Evolutionary conservation across 2,888 invertebrate species (phyloP), one percentile per base, ranked within the genome.

Genomic region (Leucoma salicis): DNA sequence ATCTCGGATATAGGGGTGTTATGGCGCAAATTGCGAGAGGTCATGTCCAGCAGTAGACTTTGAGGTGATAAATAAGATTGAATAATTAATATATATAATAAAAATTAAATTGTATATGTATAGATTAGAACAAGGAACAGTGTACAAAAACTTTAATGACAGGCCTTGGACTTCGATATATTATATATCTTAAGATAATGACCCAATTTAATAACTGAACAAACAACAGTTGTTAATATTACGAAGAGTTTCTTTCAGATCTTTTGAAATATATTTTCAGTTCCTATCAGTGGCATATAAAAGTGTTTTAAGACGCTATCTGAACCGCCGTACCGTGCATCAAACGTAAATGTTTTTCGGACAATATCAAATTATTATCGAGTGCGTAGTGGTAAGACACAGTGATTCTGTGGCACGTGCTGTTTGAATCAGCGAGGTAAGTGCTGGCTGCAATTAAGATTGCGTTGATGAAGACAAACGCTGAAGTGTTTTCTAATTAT

Each of bases 401-500:
- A 48, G 54, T 49, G 58, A 56, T 57, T 54, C 63, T 48, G 62
- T 59, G 70, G 79, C 84, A 74, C 82, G 82, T 80, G 85, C 79
- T 68, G 79, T 69, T 79, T 84, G 87, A 87, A 65, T 87, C 88
- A 82, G 82, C 77, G 78, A 75, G 70, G 80, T 78, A 82, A 89
- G 88, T 87, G 88, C 87, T 81, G 80, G 68, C 74, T 68, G 82
- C 86, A 80, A 85, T 87, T 88, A 87, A 89, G 88, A 88, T 88
- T 74, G 73, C 71, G 61, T 72, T 77, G 77, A 86, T 85, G 88
- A 86, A 89, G 88, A 87, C 88, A 88, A 78, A 82, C 72, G 82
- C 79, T 88, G 85, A 87, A 89, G 89, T 88, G 88, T 87, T 86
- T 89, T 88, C 89, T 89, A 89, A 89, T 89, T 88, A 88, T 82